Percentiles rank a stretch among this genome's conserved stretches.
Conservation (phyloP, 1,140 invertebrate species). For the Ctenoplectra terminalis region DNA sequence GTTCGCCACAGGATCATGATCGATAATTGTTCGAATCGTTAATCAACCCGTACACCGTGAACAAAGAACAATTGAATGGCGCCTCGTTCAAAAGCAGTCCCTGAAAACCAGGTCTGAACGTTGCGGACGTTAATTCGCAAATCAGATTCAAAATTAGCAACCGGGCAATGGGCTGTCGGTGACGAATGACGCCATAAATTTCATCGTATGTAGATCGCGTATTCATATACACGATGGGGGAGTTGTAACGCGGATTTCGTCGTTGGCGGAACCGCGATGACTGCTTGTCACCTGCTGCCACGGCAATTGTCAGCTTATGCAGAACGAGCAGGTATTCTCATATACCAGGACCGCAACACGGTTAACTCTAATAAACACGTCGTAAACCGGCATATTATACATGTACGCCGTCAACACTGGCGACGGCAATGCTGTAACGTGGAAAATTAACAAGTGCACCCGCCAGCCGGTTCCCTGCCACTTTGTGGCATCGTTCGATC, state of each 20-base stretch:
- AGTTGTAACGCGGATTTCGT: conserved; percentile 42
- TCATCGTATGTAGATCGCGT: conserved; percentile 40
- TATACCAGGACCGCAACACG: conserved; percentile 37
- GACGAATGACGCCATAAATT: conserved; percentile 75
- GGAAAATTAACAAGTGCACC: conserved; percentile 56
- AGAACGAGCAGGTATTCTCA: conserved; percentile 56
- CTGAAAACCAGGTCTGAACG: background rate
- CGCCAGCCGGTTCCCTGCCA: background rate
- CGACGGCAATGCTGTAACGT: conserved; percentile 33
- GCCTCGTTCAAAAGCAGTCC: background rate
- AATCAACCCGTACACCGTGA: too few species aligned
- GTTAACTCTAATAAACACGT: conserved; percentile 68
- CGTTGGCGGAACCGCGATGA: conserved; percentile 53
- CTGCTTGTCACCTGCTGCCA: conserved; percentile 65
- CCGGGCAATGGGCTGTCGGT: conserved; percentile 49
- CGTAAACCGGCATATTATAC: conserved; percentile 65
- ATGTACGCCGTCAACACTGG: conserved; percentile 17
- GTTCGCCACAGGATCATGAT: background rate
- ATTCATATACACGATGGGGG: conserved; percentile 31
- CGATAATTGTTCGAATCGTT: too few species aligned
- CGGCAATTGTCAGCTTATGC: conserved; percentile 66
- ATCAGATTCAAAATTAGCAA: conserved; percentile 61
- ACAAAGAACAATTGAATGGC: background rate
- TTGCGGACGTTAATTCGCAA: conserved; percentile 45
- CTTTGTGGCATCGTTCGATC: conserved; percentile 3